phyloP scores from a whole-genome alignment of 2,797 vertebrate genomes.

The Amazona ochrocephala region DNA sequence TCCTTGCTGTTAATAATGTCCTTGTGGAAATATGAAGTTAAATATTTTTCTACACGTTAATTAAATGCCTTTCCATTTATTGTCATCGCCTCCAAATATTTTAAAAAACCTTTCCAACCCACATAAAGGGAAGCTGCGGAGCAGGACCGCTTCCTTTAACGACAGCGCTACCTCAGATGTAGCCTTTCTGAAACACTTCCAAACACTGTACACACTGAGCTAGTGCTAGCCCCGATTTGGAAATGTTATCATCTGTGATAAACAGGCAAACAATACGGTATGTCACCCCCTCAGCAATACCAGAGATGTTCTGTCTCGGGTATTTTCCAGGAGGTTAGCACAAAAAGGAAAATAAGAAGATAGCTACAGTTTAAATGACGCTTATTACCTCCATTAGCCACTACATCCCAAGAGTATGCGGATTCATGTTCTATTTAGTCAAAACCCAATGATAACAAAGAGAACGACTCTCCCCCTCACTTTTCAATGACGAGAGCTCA shows the following conservation, averaged over 20 bases:
- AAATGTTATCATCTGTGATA: neutral
- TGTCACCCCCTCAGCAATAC: too few species aligned
- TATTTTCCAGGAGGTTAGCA: neutral
- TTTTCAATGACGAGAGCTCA: too few species aligned
- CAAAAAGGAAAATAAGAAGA: neutral
- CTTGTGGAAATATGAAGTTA: neutral
- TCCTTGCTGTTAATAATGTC: neutral
- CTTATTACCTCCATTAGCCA: too few species aligned
- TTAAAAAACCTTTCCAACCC: neutral
- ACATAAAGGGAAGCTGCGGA: neutral
- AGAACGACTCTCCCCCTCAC: neutral
- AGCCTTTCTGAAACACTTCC: neutral
- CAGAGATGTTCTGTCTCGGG: too few species aligned
- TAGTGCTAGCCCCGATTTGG: accelerated
- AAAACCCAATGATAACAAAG: neutral
- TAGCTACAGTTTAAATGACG: neutral
- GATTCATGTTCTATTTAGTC: accelerated
- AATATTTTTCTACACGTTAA: neutral
- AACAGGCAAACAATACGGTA: neutral
- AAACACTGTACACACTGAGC: accelerated
- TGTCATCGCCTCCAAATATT: neutral
- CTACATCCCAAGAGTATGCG: accelerated
- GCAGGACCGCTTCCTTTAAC: neutral
- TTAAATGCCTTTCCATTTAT: neutral
- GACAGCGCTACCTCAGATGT: too few species aligned